Base-by-base conservation (phyloP, 2,888 invertebrate species). In the Pterobdella sp. region DNA sequence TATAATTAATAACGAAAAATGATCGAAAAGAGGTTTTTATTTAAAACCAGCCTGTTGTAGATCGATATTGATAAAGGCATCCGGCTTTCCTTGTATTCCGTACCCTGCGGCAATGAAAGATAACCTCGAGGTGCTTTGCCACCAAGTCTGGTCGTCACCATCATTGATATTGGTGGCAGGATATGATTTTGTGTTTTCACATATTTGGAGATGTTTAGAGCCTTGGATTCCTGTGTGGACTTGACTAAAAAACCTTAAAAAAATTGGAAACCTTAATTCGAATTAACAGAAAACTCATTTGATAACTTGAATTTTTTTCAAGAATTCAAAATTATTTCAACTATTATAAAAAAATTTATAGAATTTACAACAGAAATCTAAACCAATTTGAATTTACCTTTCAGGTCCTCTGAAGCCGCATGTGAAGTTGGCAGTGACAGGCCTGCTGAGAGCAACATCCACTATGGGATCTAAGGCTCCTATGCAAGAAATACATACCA, bases 41-140 rank as follows among this genome's bases (percentile, higher is more conserved):
- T n/a, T n/a, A n/a, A n/a, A 14, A 65, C 63, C 4, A 36, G 71
- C 79, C 78, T 79, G 79, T 65, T 76, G 69, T 4, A 79, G 71
- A 70, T 79, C 78, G 36, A 79, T 72, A 14, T 64, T 60, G 14
- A 78, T 78, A 31, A 74, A 60, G 34, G 74, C 74, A 3, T 77
- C 75, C 18, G 77, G 75, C 22, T 56, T 68, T 22, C 63, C n/a
- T 65, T 67, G 22, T 52, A 65, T 31, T 18, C 76, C 74, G 32
- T 52, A 75, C 14, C 76, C 76, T 0, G 42, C 26, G 22, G 4
- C 37, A 65, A 76, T 68, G n/a, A 78, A 75, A 26, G 67, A 74
- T 1, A 65, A 69, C n/a, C 79, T 66, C 0, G 79, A 78, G 14
- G 78, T 75, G 60, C 79, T 79, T 75, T 80, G 80, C 80, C 80